Evolutionary conservation across 2,797 vertebrate species (phyloP).

Genomic region (Tinamus major): DNA sequence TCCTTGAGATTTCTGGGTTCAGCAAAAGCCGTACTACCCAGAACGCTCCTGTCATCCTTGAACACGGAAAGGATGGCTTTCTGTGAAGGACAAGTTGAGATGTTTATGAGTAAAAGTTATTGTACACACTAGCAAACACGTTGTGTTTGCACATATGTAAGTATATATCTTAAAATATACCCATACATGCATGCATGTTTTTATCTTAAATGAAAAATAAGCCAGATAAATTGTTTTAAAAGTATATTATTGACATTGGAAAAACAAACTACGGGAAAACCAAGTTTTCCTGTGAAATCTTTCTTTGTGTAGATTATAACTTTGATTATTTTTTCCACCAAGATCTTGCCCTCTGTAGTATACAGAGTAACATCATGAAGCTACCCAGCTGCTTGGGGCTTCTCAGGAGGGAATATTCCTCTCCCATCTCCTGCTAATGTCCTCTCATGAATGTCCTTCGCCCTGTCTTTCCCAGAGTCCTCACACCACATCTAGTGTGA

Average conservation of each 20-base stretch:
- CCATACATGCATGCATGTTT: not conserved
- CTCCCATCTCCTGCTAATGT: not conserved
- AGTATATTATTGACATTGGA: not conserved
- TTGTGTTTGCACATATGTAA: no score
- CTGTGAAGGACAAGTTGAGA: not conserved
- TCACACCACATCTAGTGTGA: not conserved
- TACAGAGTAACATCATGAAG: not conserved
- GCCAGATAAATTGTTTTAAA: not conserved
- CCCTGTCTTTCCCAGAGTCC: not conserved
- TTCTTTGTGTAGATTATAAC: not conserved
- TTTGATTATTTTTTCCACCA: not conserved
- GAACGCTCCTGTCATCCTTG: not conserved
- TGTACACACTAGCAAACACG: no score
- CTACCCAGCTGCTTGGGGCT: not conserved
- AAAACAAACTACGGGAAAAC: not conserved
- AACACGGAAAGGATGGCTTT: not conserved
- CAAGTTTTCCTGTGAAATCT: not conserved
- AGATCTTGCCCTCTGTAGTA: not conserved
- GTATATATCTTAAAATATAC: not conserved
- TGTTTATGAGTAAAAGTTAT: not conserved
- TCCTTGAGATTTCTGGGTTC: not conserved
- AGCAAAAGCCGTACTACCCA: not conserved
- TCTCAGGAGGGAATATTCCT: not conserved
- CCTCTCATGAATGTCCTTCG: not conserved
- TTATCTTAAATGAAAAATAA: not conserved